Base-by-base conservation (phyloP, 2,113 vertebrate genomes). In the Ancistrus triradiatus region DNA sequence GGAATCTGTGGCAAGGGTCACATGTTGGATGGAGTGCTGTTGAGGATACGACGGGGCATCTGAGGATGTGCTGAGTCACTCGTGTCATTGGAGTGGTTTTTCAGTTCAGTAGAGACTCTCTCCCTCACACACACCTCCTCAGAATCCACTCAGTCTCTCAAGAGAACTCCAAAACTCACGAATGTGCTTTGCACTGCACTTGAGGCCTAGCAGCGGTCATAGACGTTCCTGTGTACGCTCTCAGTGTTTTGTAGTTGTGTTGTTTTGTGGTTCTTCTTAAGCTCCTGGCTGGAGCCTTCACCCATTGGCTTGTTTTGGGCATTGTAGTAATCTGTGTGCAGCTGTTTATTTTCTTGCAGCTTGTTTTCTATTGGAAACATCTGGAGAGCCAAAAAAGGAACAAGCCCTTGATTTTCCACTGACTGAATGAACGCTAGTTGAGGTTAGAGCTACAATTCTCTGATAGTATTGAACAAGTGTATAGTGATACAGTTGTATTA, bases 61-160 rank as follows among this genome's bases (percentile, higher is more conserved):
- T 38, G 46, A 22, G 52, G 17, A 76, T 81, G 65, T 62, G 80
- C 79, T 85, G 83, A 86, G 75, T 84, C 81, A 83, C 59, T n/a
- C 50, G 66, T 68, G 57, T 63, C 59, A 49, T 58, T 56, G 66
- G 76, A 70, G 55, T 77, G 58, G 55, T 38, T 60, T 40, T 74
- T 63, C 53, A 38, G 42, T 27, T 38, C 58, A 35, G 15, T 7
- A 56, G 48, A 46, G 31, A 19, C 35, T 62, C 59, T 53, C 31
- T 52, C 25, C 2, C 28, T 63, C 63, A 70, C 51, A 40, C 4
- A 18, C 28, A 15, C 46, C 38, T 51, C 65, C 24, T 59, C 31
- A 44, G 59, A 63, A 44, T 58, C 28, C 10, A 10, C 25, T 42
- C 22, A 18, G 46, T 57, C 62, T n/a, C 67, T 27, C 2, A 27